Base-by-base conservation (phyloP, 2,797 vertebrate genomes). In the Rhynchotus rufescens region DNA sequence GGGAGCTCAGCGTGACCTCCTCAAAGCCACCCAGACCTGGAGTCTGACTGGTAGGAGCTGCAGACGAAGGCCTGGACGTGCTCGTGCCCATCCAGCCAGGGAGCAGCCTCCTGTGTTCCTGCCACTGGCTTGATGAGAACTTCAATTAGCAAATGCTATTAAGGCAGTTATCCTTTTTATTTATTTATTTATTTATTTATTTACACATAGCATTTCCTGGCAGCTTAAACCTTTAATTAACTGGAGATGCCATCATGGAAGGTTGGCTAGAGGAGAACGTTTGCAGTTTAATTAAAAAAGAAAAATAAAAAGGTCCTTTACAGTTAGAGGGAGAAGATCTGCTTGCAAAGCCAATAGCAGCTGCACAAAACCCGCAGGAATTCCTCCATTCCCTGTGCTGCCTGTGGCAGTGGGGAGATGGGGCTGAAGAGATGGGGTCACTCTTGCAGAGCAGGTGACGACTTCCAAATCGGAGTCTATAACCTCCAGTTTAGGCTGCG, bases 221-320 rank as follows among this genome's bases (percentile, higher is more conserved):
- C 90, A 96, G 92, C 95, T 94, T 95, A 97, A 97, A 97, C 92
- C 49, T 96, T 97, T 97, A 98, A 97, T 98, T 98, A 98, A 97
- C 94, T 93, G 91, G 95, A 95, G 96, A 96, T 91, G 95, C 91
- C 95, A 94, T 96, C 21, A 7, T 94, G 90, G 95, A 97, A 97
- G 96, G 94, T 97, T 97, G 97, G 90, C 95, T 94, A 89, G 95
- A 95, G 86, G 96, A 97, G 88, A 97, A 89, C 45, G 49, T 86
- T 94, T 89, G 82, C 4, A 4, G 81, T 96, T 98, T 97, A 97
- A 98, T 98, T 98, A 96, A 97, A 97, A 96, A 88, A 80, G 81
- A 96, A 96, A 96, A 96, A 97, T 96, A 96, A 96, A 96, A 97
- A 96, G 73, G 76, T 88, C 83, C 73, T 95, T 94, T 95, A 95